Evolutionary conservation across 2,888 invertebrate genomes (phyloP), one percentile per base, ranked within the genome.

Genomic region (Drosophila picticornis): DNA sequence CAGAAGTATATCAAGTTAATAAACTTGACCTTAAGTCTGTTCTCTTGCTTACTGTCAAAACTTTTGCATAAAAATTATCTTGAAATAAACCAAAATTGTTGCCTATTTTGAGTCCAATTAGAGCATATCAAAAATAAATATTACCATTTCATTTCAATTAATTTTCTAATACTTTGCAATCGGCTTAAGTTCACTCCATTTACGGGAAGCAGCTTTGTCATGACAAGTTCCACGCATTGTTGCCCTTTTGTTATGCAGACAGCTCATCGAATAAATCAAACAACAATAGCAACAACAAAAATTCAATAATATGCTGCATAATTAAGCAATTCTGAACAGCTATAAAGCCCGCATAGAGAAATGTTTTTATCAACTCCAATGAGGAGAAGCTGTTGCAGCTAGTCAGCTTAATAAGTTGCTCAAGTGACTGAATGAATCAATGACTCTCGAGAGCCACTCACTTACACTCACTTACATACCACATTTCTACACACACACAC

Each of bases 371-470:
- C 19, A 40, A 29, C 22, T 32, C 29, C 38, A 38, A 27, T 53
- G 51, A 25, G 38, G 25, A 38, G 29, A 19, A 36, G 43, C 40
- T 32, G n/a, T 32, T 32, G 53, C 27, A 60, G 13, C 43, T 48
- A 58, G 61, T 67, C 25, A 40, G 75, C 75, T 70, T 65, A 75
- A 78, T 75, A 40, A 48, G 66, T 31, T 64, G 60, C 53, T 67
- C 66, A 71, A 75, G 78, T 74, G 78, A 43, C 63, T 55, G 75
- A 75, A 71, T 75, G 63, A 64, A 75, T 79, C 75, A 75, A 79
- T 79, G 66, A 29, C 25, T 36, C 51, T 66, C 34, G 46, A 80
- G 76, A 57, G 72, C 13, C 68, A 72, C 62, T 72, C 63, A 56
- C 50, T 65, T 57, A 38, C 62, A 65, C 67, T 62, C 63, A 51